Conservation (phyloP, 2,888 invertebrate genomes). For the Dryobotodes eremita region DNA sequence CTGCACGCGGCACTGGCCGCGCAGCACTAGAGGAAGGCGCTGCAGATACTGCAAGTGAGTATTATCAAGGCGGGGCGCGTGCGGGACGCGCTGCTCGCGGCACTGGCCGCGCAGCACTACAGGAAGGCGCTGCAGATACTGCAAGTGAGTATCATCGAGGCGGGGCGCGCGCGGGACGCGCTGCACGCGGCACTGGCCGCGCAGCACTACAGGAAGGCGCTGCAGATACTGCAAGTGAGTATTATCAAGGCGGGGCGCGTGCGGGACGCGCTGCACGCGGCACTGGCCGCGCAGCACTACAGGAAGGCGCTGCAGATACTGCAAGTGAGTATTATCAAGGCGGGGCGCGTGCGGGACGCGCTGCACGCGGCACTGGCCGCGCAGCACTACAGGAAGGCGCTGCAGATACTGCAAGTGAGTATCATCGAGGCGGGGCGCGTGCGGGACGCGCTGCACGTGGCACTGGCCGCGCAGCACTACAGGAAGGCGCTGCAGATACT, state of each 20-base stretch:
- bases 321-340: no score
- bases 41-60: constrained; percentile 96
- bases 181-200: constrained; percentile 97
- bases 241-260: constrained; percentile 98
- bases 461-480: constrained; percentile 98
- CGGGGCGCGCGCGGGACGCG: constrained; percentile 96
- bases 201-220: constrained; percentile 98
- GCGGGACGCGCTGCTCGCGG: no score
- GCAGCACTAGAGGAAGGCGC: constrained; percentile 98
- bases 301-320: constrained; percentile 97
- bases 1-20: constrained; percentile 97
- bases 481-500: constrained; percentile 97
- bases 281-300: constrained; percentile 98
- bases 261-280: constrained; percentile 96
- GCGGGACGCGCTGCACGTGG: constrained; percentile 96
- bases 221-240: constrained; percentile 96
- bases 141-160: no score
- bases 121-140: no score
- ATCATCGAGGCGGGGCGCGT: constrained; percentile 98
- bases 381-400: constrained; percentile 98
- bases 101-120: no score
- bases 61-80: no score
- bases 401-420: constrained; percentile 96
- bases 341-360: constrained; percentile 96
- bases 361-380: constrained; percentile 97